Percentiles rank a stretch among this genome's conserved stretches.
Conservation (phyloP, 2,113 vertebrate species). For the Megaceryle maxima region DNA sequence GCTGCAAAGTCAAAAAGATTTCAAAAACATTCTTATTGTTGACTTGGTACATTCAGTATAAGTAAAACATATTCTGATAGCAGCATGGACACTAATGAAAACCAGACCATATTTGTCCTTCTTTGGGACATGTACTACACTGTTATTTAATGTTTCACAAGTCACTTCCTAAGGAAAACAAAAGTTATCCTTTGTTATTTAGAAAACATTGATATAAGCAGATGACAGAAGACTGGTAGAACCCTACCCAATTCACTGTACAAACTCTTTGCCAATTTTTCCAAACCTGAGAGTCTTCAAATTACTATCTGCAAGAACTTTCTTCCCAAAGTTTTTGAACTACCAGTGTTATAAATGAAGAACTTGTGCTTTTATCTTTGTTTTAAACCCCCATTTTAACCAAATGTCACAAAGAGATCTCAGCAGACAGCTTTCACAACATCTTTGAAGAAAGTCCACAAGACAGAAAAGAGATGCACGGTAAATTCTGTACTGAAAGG, state of each 20-base stretch:
- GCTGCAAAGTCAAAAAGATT: neutral
- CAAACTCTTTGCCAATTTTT: neutral
- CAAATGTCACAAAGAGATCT: neutral
- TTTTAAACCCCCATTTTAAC: neutral
- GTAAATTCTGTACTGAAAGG: neutral
- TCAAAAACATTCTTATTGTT: neutral
- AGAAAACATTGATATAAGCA: neutral
- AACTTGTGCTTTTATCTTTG: accelerated
- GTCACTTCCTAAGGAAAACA: neutral
- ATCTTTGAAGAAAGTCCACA: neutral
- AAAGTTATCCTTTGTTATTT: neutral
- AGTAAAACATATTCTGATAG: neutral
- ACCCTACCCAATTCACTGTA: neutral
- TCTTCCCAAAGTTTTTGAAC: neutral
- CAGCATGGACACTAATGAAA: neutral
- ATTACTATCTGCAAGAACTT: neutral
- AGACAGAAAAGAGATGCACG: neutral
- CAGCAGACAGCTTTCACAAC: neutral
- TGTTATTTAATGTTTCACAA: neutral
- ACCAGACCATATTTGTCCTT: neutral
- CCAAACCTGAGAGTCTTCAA: neutral
- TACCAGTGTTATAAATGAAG: neutral
- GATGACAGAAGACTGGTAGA: neutral
- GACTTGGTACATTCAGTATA: neutral
- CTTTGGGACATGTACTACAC: neutral